Evolutionary conservation across 2,113 vertebrate genomes (phyloP), one percentile per base, ranked within the genome.

Genomic region (Cettia cetti): DNA sequence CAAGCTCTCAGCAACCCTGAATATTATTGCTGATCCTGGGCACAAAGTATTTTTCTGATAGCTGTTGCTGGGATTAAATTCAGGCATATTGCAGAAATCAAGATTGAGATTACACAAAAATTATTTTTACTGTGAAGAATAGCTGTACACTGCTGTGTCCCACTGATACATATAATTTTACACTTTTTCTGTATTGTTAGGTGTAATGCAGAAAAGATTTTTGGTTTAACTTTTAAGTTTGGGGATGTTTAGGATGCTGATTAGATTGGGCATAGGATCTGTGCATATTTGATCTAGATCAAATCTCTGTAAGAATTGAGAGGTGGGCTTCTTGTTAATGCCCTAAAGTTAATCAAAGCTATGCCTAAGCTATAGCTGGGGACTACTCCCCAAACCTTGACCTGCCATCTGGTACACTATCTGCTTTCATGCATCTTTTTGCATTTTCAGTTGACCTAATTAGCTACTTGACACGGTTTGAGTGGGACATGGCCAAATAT

Each of bases 401-500:
- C 53, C 40, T 77, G 39, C 53, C 44, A 14, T 68, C 49, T 84
- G 60, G 37, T 88, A 49, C 70, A 21, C 28, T 63, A 54, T 50
- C 71, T 91, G 61, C 59, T 83, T 90, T 94, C 93, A 94, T 56
- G 15, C 30, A 49, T 93, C 76, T 95, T 59, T 93, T 89, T 97
- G 80, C 94, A 77, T 80, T 97, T 97, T 42, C 97, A 99, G 99
- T 98, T 92, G 99, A 99, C 87, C 92, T 99, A 84, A 97, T 98
- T 54, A 98, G 98, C 92, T 99, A 99, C 14, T 94, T 99, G 97
- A 98, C 98, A 63, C 98, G 96, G 70, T 99, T 99, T 95, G 99
- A 99, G 82, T 99, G 99, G 99, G 99, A 99, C 98, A 99, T 99
- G 98, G 99, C 99, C 97, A 99, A 99, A 92, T 99, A 99, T 76